A percentile compares a stretch with the other conserved stretches of the same genome.
These are phyloP conservation scores for Gastrophysa polygoni DNA, from an alignment of 2,888 invertebrate genomes.

Conservation along the genomic window DNA sequence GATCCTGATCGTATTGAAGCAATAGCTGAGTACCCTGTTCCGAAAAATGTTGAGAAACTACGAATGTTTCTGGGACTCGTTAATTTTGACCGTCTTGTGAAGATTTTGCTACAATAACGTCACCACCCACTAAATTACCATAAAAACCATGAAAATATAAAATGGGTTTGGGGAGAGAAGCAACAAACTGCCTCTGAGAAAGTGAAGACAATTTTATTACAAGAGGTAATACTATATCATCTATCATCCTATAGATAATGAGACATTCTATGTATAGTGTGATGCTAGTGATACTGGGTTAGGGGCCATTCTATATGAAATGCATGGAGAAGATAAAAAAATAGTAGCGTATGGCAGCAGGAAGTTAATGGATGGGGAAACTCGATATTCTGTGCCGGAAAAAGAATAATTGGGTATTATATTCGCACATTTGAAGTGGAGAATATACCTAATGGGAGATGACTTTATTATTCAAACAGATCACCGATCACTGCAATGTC, in stretches of 20 bases:
- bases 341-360: neutral
- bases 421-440: conserved; percentile 24
- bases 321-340: neutral
- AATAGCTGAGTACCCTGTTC: neutral
- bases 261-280: too few relatives aligned
- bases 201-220: too few relatives aligned
- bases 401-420: conserved; percentile 30
- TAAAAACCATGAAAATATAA: too few relatives aligned
- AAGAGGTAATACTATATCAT: too few relatives aligned
- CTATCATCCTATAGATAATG: too few relatives aligned
- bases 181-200: neutral
- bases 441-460: conserved; percentile 26
- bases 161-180: neutral
- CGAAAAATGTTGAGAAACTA: neutral
- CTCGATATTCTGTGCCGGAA: conserved; percentile 20
- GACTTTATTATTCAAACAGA: conserved; percentile 29
- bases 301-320: neutral
- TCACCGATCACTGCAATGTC: conserved; percentile 24
- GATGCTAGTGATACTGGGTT: neutral
- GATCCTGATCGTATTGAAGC: too few relatives aligned
- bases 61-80: neutral
- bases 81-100: neutral
- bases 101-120: neutral
- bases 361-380: conserved; percentile 13
- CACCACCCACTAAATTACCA: neutral